Percentiles rank a stretch among this genome's conserved stretches.
phyloP scores from a whole-genome alignment of 2,113 vertebrate species.

The Pavo muticus region DNA sequence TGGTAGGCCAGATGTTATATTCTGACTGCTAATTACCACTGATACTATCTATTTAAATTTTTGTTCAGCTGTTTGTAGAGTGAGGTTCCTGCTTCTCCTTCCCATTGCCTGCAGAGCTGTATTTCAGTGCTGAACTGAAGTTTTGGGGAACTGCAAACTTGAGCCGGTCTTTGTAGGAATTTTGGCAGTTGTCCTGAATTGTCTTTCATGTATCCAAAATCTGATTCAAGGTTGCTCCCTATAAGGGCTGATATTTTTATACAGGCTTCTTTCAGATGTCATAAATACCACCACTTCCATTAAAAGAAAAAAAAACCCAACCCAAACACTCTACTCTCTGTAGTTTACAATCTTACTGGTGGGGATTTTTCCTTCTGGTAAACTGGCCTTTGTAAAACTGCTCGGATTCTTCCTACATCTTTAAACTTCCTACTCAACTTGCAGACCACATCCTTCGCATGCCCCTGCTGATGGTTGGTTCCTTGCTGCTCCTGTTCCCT shows the following conservation, averaged over 20 bases:
- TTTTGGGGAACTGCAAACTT: conserved; percentile 14
- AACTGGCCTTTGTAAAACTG: neutral
- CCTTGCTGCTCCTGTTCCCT: neutral
- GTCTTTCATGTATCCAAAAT: neutral
- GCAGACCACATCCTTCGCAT: neutral
- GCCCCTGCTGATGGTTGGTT: neutral
- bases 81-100: neutral
- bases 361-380: neutral
- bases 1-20: neutral
- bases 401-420: neutral
- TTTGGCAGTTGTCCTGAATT: neutral
- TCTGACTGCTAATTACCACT: neutral
- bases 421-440: neutral
- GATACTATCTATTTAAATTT: neutral
- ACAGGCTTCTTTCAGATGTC: neutral
- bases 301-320: neutral
- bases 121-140: neutral
- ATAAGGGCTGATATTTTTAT: conserved; percentile 37
- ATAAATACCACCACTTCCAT: conserved; percentile 16
- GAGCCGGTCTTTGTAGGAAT: neutral
- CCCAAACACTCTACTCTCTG: neutral
- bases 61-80: neutral
- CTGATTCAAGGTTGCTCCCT: conserved; percentile 23
- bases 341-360: neutral
- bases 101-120: neutral